phyloP scores from a whole-genome alignment of 30 jellyfish, hydroid and myxozoan genomes.

The Nemopilema nomurai region DNA sequence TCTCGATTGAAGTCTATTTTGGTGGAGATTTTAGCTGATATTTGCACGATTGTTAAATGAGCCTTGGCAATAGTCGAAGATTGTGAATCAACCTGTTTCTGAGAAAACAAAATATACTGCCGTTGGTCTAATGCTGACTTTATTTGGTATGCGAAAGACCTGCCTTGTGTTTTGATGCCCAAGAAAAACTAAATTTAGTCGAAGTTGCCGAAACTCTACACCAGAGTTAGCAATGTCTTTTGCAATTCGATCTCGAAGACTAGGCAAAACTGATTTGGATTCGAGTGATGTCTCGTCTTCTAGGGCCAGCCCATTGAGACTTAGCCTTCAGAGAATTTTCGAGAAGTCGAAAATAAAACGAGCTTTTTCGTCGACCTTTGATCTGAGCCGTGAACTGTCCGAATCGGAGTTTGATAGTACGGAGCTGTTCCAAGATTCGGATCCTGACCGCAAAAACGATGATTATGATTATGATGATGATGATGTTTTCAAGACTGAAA shows the following conservation, averaged over 20 bases:
- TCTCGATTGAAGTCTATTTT: no score
- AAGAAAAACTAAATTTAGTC: no score
- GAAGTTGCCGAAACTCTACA: no score
- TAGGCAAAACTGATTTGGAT: background rate
- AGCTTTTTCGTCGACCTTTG: slow-evolving; percentile 42
- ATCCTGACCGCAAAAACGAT: background rate
- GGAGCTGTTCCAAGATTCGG: background rate
- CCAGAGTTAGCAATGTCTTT: no score
- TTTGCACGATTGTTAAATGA: no score
- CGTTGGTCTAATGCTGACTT: no score
- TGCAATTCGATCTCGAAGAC: background rate
- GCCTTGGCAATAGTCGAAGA: no score
- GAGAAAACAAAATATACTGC: no score
- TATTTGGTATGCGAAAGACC: no score
- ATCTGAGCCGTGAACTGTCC: slow-evolving; percentile 4
- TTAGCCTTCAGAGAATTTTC: slow-evolving; percentile 15
- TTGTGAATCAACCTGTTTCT: no score
- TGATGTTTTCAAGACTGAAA: slow-evolving; percentile 13
- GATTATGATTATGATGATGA: background rate
- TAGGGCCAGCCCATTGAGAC: slow-evolving; percentile 14
- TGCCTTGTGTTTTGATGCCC: no score
- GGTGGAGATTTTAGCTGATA: no score
- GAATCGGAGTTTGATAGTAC: background rate
- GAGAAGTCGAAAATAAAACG: slow-evolving; percentile 36
- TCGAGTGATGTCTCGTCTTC: background rate